Conservation (phyloP, 2,888 invertebrate genomes). For the Dyspetes luteomarginatus region DNA sequence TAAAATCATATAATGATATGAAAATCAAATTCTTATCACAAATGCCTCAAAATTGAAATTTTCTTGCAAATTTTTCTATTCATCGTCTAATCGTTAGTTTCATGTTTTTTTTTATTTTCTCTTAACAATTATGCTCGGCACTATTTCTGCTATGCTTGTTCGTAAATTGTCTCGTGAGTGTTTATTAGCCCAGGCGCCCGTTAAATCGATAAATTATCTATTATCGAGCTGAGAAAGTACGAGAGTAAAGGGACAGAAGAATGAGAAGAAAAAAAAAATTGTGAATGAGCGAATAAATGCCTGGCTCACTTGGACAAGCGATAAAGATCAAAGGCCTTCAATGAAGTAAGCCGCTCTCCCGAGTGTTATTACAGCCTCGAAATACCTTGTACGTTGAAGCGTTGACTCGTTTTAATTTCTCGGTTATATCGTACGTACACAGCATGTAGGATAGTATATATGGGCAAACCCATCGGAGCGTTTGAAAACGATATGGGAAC, state of each 20-base stretch:
- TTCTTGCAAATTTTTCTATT: no score
- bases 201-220: slow-evolving; percentile 42
- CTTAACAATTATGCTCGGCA: no score
- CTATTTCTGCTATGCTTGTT: no score
- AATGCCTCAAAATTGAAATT: no score
- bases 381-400: slow-evolving; percentile 58
- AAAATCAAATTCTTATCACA: no score
- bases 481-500: slow-evolving; percentile 58
- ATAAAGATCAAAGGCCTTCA: slow-evolving; percentile 63
- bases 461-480: slow-evolving; percentile 9
- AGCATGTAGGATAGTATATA: neutral
- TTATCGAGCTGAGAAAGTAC: slow-evolving; percentile 8
- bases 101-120: no score
- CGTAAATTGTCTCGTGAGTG: no score
- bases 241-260: neutral
- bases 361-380: slow-evolving; percentile 51
- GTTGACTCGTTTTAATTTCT: slow-evolving; percentile 53
- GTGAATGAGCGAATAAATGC: slow-evolving; percentile 52
- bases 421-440: neutral
- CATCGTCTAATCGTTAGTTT: no score
- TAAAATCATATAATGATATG: no score
- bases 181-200: no score
- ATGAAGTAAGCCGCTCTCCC: slow-evolving; percentile 53
- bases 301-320: slow-evolving; percentile 55
- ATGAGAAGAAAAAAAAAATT: slow-evolving; percentile 23